Conservation (phyloP, 2,113 vertebrate genomes). For the Pterocles burchelli region DNA sequence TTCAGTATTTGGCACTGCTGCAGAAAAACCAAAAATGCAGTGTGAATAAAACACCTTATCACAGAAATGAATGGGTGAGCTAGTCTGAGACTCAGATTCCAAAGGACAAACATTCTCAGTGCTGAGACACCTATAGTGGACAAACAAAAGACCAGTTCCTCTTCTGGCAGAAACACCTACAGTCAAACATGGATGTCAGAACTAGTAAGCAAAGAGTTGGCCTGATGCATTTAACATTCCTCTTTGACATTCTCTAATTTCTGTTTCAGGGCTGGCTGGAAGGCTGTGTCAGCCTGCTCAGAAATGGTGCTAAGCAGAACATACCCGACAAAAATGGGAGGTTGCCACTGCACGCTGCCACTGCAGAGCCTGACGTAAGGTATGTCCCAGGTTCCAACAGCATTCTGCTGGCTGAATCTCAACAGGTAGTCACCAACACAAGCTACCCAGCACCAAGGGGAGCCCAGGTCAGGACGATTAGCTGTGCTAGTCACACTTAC, state of each 20-base stretch:
- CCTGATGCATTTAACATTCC: neutral
- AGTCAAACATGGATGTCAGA: neutral
- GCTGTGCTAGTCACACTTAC: neutral
- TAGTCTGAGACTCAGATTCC: neutral
- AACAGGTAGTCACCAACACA: neutral
- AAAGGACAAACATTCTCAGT: neutral
- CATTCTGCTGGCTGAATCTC: neutral
- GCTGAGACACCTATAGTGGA: neutral
- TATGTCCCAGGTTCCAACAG: constrained; percentile 22
- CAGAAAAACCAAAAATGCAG: neutral
- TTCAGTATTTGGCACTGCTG: neutral
- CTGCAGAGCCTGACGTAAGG: constrained; percentile 85
- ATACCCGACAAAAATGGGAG: constrained; percentile 89
- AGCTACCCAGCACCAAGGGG: neutral
- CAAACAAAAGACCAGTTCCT: neutral
- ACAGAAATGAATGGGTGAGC: neutral
- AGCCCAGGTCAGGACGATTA: neutral
- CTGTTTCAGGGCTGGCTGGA: constrained; percentile 88
- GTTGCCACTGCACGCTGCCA: constrained; percentile 87
- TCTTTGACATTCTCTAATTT: neutral
- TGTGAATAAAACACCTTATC: neutral
- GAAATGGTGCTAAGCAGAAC: constrained; percentile 90
- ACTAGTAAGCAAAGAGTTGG: neutral
- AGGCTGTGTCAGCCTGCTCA: constrained; percentile 86
- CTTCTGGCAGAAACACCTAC: neutral